phyloP scores from a whole-genome alignment of 2,888 invertebrate genomes.

The Drosophila fungiperda region DNA sequence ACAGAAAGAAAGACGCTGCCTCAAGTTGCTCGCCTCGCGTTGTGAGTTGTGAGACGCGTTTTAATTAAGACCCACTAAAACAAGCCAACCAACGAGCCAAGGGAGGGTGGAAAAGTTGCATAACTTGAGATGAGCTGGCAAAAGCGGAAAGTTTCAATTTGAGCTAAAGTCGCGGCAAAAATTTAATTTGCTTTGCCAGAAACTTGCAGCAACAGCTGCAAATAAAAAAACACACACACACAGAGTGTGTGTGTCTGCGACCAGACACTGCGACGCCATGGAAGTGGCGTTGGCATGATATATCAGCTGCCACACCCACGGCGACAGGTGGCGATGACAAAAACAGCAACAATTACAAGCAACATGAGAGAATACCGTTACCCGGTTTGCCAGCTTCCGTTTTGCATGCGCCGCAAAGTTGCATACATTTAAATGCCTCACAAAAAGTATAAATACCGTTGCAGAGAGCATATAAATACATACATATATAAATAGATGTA shows the following conservation, averaged over 20 bases:
- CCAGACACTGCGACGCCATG: conserved; percentile 15
- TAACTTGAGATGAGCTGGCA: conserved; percentile 40
- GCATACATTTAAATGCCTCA: conserved; percentile 50
- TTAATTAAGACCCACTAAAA: conserved; percentile 75
- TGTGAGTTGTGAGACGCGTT: conserved; percentile 59
- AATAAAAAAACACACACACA: conserved; percentile 7
- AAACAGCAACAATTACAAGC: conserved; percentile 29
- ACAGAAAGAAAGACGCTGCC: conserved; percentile 48
- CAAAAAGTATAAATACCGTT: conserved; percentile 19
- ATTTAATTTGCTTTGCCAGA: conserved; percentile 74
- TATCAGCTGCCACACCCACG: conserved; percentile 64
- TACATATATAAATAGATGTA: neutral
- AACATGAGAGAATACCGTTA: conserved; percentile 26
- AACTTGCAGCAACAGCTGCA: conserved; percentile 75
- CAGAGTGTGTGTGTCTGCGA: conserved; percentile 18
- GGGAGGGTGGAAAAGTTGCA: neutral
- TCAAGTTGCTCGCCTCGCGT: conserved; percentile 57
- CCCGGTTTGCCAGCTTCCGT: conserved; percentile 34
- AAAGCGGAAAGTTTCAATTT: conserved; percentile 71
- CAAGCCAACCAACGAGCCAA: conserved; percentile 43
- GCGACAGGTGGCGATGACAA: conserved; percentile 69
- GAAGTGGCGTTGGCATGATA: conserved; percentile 48
- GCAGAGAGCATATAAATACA: conserved; percentile 1
- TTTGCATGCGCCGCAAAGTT: conserved; percentile 35
- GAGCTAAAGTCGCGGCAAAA: conserved; percentile 70